Evolutionary conservation across 2,797 vertebrate genomes (phyloP).

Genomic region (Xiphophorus birchmanni): DNA sequence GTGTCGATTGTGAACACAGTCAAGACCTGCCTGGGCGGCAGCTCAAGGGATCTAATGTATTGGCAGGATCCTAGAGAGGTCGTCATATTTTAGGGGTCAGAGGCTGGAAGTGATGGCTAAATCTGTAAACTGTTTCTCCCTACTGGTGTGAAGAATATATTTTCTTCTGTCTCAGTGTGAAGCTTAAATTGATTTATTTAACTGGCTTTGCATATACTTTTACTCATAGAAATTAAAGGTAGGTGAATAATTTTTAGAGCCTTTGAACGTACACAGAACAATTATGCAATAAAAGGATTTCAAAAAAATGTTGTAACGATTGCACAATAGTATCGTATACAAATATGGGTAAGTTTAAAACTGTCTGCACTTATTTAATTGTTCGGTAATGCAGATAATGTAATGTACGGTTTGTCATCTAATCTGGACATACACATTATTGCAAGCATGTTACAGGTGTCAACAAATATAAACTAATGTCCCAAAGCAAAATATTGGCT

Average conservation of each 20-base stretch:
- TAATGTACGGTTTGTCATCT: neutral
- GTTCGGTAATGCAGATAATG: neutral
- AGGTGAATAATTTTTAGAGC: neutral
- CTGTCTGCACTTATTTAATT: neutral
- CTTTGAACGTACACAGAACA: too few species aligned
- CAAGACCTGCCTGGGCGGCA: conserved; percentile 56
- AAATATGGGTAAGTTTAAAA: neutral
- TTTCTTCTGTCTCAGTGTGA: neutral
- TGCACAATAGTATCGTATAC: neutral
- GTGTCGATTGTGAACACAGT: conserved; percentile 33
- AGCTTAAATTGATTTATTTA: neutral
- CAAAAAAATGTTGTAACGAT: neutral
- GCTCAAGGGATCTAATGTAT: conserved; percentile 62
- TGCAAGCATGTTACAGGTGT: neutral
- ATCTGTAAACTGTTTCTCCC: conserved; percentile 64
- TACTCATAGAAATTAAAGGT: neutral
- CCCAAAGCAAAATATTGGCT: neutral
- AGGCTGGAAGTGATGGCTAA: conserved; percentile 68
- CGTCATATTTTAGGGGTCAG: conserved; percentile 72
- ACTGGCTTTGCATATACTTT: neutral
- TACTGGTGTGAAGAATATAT: conserved; percentile 23
- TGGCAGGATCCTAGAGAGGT: conserved; percentile 75
- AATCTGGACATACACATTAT: neutral
- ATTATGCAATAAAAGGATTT: neutral
- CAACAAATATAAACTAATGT: neutral